Evolutionary conservation across 2,797 vertebrate genomes (phyloP).

Genomic region (Xiphophorus birchmanni): DNA sequence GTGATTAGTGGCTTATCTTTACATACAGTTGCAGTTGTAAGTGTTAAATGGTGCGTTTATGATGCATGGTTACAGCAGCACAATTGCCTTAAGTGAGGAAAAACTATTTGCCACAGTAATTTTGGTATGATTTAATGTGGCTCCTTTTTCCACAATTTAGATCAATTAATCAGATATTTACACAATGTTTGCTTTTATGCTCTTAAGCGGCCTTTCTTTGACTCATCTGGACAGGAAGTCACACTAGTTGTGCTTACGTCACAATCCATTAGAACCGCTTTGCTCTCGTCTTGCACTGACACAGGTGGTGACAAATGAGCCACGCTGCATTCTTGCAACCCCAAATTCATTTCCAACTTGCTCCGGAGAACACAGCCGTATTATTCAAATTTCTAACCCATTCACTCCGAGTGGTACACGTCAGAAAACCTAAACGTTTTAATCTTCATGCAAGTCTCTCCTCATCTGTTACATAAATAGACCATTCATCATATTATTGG

Average conservation of each 20-base stretch:
- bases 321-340: conserved; percentile 29
- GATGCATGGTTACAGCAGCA: conserved; percentile 40
- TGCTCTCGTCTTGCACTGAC: conserved; percentile 20
- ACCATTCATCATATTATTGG: conserved; percentile 77
- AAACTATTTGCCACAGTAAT: conserved; percentile 36
- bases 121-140: conserved; percentile 34
- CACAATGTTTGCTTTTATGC: not conserved
- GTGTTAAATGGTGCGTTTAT: conserved; percentile 62
- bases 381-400: conserved; percentile 60
- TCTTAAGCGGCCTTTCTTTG: not conserved
- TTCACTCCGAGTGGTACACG: conserved; percentile 48
- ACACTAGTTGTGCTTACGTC: conserved; percentile 35
- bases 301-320: conserved; percentile 54
- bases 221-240: conserved; percentile 29
- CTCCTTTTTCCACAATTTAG: conserved; percentile 7
- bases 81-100: conserved; percentile 24
- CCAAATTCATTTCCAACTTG: conserved; percentile 60
- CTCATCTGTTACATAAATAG: conserved; percentile 75
- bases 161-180: conserved; percentile 30
- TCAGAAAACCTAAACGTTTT: conserved; percentile 57
- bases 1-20: conserved; percentile 67
- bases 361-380: conserved; percentile 51
- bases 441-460: conserved; percentile 68
- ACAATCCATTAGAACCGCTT: conserved; percentile 56
- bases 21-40: conserved; percentile 49